A percentile compares a stretch with the other conserved stretches of the same genome.
phyloP scores from a whole-genome alignment of 2,113 vertebrate genomes.

The Vidua macroura region DNA sequence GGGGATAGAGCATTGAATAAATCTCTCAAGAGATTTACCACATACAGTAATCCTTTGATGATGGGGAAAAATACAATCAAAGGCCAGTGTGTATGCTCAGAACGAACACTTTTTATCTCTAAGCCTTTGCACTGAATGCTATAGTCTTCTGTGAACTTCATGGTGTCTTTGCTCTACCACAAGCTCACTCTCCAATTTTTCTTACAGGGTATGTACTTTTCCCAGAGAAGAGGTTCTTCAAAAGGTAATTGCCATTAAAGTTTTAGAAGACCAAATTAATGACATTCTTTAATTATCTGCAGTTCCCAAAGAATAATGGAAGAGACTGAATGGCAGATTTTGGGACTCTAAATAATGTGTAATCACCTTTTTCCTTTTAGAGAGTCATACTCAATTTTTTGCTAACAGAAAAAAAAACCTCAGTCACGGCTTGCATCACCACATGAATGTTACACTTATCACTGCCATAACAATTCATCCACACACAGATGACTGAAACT shows the following conservation, averaged over 20 bases:
- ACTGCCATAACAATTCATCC: slow-evolving; percentile 73
- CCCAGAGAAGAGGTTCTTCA: background rate
- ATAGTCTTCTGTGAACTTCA: background rate
- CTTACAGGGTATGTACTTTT: background rate
- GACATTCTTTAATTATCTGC: slow-evolving; percentile 9
- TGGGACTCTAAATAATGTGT: background rate
- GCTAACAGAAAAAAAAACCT: background rate
- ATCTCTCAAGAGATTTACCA: background rate
- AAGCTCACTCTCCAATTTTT: background rate
- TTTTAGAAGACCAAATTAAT: slow-evolving; percentile 11
- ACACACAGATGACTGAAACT: slow-evolving; percentile 30
- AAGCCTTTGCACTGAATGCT: background rate
- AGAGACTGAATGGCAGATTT: background rate
- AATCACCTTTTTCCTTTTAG: background rate
- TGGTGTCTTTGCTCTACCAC: background rate
- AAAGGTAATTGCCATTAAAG: background rate
- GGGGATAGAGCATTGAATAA: background rate
- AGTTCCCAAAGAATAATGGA: slow-evolving; percentile 12
- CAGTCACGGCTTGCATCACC: background rate
- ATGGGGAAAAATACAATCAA: background rate
- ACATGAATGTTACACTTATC: slow-evolving; percentile 60
- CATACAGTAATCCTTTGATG: background rate
- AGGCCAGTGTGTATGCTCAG: background rate
- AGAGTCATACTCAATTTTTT: background rate
- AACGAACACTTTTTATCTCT: background rate